Evolutionary conservation across 2,888 invertebrate genomes (phyloP).

Genomic region (Chydorus sphaericus): DNA sequence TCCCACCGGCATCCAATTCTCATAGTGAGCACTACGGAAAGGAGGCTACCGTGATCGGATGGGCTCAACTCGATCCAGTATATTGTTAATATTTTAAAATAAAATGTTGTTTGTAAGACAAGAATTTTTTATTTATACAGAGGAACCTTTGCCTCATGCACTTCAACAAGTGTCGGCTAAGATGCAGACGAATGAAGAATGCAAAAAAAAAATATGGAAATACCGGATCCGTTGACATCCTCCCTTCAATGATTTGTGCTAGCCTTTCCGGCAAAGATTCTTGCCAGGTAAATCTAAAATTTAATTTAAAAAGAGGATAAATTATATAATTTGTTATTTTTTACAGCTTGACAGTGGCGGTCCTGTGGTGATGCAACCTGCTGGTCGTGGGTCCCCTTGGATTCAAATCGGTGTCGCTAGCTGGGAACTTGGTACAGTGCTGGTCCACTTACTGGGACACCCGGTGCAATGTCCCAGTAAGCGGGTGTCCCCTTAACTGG

Average conservation of each 20-base stretch:
- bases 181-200: constrained; percentile 65
- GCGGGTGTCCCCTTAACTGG: too few species aligned
- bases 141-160: constrained; percentile 60
- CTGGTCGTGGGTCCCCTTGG: constrained; percentile 43
- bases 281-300: constrained; percentile 57
- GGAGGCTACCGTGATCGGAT: constrained; percentile 15
- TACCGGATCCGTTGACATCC: constrained; percentile 78
- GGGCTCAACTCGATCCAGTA: too few species aligned
- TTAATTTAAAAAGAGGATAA: not conserved
- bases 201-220: constrained; percentile 62
- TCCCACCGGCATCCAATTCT: constrained; percentile 17
- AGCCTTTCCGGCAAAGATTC: constrained; percentile 71
- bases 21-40: constrained; percentile 2
- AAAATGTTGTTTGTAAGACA: too few species aligned
- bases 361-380: constrained; percentile 72
- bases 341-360: constrained; percentile 88
- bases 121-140: too few species aligned
- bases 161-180: constrained; percentile 72
- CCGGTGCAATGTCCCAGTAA: too few species aligned
- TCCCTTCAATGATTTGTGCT: constrained; percentile 75
- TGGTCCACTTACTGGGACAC: too few species aligned
- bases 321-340: not conserved
- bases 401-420: constrained; percentile 75
- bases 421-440: constrained; percentile 74
- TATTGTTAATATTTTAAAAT: too few species aligned